A percentile compares a stretch with the other conserved stretches of the same genome.
These are phyloP conservation scores for Netelia virgata DNA, from an alignment of 2,888 invertebrate genomes.

Conservation along the genomic window DNA sequence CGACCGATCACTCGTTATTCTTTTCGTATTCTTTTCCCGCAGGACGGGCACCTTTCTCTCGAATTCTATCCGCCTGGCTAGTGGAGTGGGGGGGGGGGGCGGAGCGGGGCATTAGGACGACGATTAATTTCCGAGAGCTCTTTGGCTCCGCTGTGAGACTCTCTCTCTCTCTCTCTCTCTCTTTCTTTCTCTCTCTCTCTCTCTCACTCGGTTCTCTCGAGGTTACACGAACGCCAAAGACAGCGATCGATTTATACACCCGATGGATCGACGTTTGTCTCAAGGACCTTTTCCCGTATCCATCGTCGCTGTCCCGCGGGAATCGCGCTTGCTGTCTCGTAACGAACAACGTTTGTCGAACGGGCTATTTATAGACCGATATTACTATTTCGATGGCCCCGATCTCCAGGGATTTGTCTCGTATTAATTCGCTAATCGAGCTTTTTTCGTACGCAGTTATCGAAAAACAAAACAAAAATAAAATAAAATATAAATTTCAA, in stretches of 20 bases:
- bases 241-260: constrained; percentile 59
- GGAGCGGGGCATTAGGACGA: constrained; percentile 46
- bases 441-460: not conserved
- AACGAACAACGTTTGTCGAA: constrained; percentile 36
- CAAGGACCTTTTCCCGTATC: constrained; percentile 19
- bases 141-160: constrained; percentile 28
- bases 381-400: not conserved
- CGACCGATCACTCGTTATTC: not conserved
- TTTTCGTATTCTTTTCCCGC: not conserved
- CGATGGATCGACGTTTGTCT: constrained; percentile 56
- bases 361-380: not conserved
- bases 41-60: not conserved
- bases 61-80: not conserved
- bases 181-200: not conserved
- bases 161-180: not conserved
- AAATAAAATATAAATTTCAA: too few relatives aligned
- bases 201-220: constrained; percentile 33
- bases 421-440: not conserved
- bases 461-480: too few relatives aligned
- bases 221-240: constrained; percentile 50
- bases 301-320: constrained; percentile 20
- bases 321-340: constrained; percentile 33
- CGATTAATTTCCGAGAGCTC: constrained; percentile 61
- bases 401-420: not conserved
- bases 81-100: too few relatives aligned